Base-by-base conservation (phyloP, 1,140 invertebrate species). In the Anagrus nilaparvatae region DNA sequence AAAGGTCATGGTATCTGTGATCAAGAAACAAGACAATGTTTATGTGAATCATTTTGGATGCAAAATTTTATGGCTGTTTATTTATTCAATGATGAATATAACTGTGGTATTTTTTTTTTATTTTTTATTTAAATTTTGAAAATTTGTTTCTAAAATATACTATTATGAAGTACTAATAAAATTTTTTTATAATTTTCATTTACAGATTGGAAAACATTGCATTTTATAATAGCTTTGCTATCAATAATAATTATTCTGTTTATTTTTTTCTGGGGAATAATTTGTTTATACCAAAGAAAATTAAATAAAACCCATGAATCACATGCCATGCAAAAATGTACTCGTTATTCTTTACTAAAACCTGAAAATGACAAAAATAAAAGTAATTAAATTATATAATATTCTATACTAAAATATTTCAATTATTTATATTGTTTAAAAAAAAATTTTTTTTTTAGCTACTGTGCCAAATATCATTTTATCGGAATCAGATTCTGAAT, bases 21-120 rank as follows among this genome's bases (percentile, higher is more conserved):
- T 64, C 79, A 85, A 58, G 75, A 79, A 47, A 83, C 84, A 8
- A 75, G 89, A 55, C 73, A 78, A 36, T 97, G 92, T 56, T 71
- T 86, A 34, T 97, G 92, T 69, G 87, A 94, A 67, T 84, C 88
- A 20, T 96, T 95, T 70, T 97, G 91, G 91, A 95, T 95, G 87
- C 81, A 90, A 56, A 79, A 83, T 62, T 63, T 80, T 35, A 69
- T 84, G 58, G 66, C 76, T 47, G 71, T 72, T 45, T 67, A 76
- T 61, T 71, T 78, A 60, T 69, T 73, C 43, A 72, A 76, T 53
- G 73, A 73, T 23, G 77, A 84, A 51, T 77, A 77, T 4, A 84
- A 88, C 63, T 88, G 84, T 63, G 84, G 82, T 82, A 66, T 74
- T 76, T 27, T 33, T 42, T 19, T 19, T 30, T 7, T 40, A 21